Base-by-base conservation (phyloP, 1,140 invertebrate species). In the Drosophila erecta region DNA sequence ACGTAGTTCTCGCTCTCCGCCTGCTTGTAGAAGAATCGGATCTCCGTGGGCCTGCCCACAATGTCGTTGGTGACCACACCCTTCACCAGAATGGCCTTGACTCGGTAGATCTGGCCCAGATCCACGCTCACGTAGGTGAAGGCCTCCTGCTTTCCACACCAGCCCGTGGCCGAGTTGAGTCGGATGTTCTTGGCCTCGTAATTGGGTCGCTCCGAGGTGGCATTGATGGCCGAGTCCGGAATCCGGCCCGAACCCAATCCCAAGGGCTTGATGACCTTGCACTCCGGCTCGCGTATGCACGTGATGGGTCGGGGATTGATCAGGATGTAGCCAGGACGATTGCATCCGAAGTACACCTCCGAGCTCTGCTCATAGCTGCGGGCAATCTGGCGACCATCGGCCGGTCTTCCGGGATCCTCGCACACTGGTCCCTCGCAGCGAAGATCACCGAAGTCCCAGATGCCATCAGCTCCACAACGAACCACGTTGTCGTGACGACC, bases 391-490 rank as follows among this genome's bases (percentile, higher is more conserved):
- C 94, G 94, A 20, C 98, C 98, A 93, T 98, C 98, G 61, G 96
- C 95, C 1, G 98, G 98, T 79, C 97, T 94, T 2, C 98, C 97
- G 2, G 98, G 98, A 93, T 99, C 98, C 92, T 97, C 95, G 92
- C 98, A 99, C 1, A 98, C 97, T 20, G 98, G 97, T 59, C 98
- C 98, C 94, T 99, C 98, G 90, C 98, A 99, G 49, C 97, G 94
- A 15, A 99, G 93, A 92, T 99, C 97, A 10, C 98, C 98, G 93
- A 99, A 98, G 93, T 99, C 98, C 98, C 98, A 99, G 53, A 97
- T 96, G 7, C 97, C 97, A 91, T 98, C 98, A 2, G 95, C 95
- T 93, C 97, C 96, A 93, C 98, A 99, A 54, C 94, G 95, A 0
- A 99, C 97, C 17, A 98, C 96, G 89, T 98, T 98, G 81, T 99